Conservation (phyloP, 2,888 invertebrate species). For the Drosophila ustulata region DNA sequence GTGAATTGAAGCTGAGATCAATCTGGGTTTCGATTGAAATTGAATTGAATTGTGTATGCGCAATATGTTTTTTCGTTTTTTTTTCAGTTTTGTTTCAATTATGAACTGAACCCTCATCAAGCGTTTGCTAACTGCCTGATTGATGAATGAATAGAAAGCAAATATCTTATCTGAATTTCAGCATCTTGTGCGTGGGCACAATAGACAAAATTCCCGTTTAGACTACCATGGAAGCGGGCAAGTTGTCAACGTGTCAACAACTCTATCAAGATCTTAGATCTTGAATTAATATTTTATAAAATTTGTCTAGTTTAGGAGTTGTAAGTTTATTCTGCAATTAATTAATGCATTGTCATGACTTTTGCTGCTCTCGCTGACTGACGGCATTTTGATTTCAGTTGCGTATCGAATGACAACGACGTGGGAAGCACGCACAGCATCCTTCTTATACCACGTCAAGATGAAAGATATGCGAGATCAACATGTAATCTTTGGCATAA, state of each 20-base stretch:
- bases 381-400: conserved; percentile 77
- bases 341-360: conserved; percentile 74
- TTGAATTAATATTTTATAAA: conserved; percentile 54
- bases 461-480: conserved; percentile 83
- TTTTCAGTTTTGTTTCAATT: conserved; percentile 62
- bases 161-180: conserved; percentile 55
- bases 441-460: conserved; percentile 53
- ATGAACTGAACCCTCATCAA: conserved; percentile 69
- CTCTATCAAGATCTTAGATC: conserved; percentile 40
- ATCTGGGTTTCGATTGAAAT: conserved; percentile 50
- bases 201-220: conserved; percentile 35
- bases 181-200: conserved; percentile 56
- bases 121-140: conserved; percentile 57
- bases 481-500: conserved; percentile 80
- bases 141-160: conserved; percentile 42
- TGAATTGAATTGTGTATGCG: conserved; percentile 48
- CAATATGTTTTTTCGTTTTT: conserved; percentile 67
- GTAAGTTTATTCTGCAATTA: conserved; percentile 35
- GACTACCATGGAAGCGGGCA: conserved; percentile 69
- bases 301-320: conserved; percentile 34
- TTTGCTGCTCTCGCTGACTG: conserved; percentile 56
- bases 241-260: conserved; percentile 62
- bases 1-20: conserved; percentile 57
- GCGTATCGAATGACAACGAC: conserved; percentile 80
- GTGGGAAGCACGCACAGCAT: conserved; percentile 77